Conservation (phyloP, 2,888 invertebrate species). For the Exephanes ischioxanthus region DNA sequence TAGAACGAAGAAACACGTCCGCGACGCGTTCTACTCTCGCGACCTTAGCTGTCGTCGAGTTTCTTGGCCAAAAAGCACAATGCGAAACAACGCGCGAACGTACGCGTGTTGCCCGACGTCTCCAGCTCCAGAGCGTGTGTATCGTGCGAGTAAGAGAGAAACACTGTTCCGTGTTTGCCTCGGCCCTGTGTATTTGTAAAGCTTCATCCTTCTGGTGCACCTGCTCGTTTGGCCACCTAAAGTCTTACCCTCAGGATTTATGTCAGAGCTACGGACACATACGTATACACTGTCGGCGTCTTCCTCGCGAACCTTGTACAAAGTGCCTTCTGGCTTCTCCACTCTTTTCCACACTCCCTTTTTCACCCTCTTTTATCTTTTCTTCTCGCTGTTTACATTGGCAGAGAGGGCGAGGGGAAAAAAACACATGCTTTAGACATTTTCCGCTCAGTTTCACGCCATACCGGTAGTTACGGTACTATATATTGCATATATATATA, state of each 20-base stretch:
- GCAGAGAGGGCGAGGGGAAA: background rate
- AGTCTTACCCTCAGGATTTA: conserved; percentile 63
- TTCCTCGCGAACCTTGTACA: conserved; percentile 26
- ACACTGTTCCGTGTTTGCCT: conserved; percentile 36
- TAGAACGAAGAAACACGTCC: conserved; percentile 29
- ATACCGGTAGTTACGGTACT: background rate
- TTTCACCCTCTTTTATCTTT: conserved; percentile 15
- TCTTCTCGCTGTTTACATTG: conserved; percentile 28
- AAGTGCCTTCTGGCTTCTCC: conserved; percentile 58
- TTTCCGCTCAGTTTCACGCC: background rate
- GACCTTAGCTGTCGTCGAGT: conserved; percentile 63
- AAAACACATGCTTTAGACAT: conserved; percentile 21
- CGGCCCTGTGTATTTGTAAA: conserved; percentile 28
- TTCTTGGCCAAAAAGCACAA: conserved; percentile 62
- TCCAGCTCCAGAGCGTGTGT: background rate
- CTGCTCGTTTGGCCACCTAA: conserved; percentile 62
- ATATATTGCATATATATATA: background rate
- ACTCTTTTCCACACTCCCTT: conserved; percentile 40
- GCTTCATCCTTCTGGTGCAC: conserved; percentile 50
- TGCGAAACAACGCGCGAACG: conserved; percentile 49
- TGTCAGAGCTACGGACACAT: conserved; percentile 43
- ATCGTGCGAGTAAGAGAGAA: background rate
- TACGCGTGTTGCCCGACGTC: conserved; percentile 30
- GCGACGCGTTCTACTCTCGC: conserved; percentile 56
- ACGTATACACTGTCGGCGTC: background rate